Base-by-base conservation (phyloP, 2,113 vertebrate genomes). In the Catharus bicknelli region DNA sequence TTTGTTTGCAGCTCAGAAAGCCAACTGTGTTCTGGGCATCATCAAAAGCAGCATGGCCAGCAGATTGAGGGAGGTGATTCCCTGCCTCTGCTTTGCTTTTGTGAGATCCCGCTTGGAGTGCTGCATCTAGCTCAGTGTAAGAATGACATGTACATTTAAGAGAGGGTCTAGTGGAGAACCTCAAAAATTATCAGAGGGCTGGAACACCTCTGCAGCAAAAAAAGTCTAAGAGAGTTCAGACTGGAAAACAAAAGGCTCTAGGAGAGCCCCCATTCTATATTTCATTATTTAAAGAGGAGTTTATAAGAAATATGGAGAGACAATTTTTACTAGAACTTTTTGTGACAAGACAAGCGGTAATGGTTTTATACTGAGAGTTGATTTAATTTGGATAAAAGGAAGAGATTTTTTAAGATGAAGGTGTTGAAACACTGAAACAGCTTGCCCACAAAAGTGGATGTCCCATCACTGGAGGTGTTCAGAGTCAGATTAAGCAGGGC, bases 11-110 rank as follows among this genome's bases (percentile, higher is more conserved):
- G 23, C 3, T 54, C 29, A 45, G 54, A 77, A 63, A 38, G 5
- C 8, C 13, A 72, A 0, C 13, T 0, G 0, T 21, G 29, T 20
- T 40, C 26, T 30, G 11, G 11, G 30, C 4, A 76, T 59, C 23
- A 53, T 57, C 11, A 70, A 47, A 73, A 62, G 7, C 32, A 72
- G 1, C 11, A 3, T 29, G 17, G 17, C 8, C 20, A 69, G 7
- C 13, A 55, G 20, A 13, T 9, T 22, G 26, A 48, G 13, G 4
- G 6, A 62, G 7, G 9, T 13, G 5, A 54, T 68, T 48, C 40
- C 73, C 10, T 54, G 27, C 10, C 15, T 63, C 16, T 73, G 0
- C 30, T 73, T 21, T 63, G 1, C 32, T 59, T 13, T 15, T 81
- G 20, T 73, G n/a, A 77, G 34, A 73, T 9, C 3, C 12, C 6